A percentile compares a stretch with the other conserved stretches of the same genome.
Conservation (phyloP, 2,113 vertebrate species). For the Carassius auratus region DNA sequence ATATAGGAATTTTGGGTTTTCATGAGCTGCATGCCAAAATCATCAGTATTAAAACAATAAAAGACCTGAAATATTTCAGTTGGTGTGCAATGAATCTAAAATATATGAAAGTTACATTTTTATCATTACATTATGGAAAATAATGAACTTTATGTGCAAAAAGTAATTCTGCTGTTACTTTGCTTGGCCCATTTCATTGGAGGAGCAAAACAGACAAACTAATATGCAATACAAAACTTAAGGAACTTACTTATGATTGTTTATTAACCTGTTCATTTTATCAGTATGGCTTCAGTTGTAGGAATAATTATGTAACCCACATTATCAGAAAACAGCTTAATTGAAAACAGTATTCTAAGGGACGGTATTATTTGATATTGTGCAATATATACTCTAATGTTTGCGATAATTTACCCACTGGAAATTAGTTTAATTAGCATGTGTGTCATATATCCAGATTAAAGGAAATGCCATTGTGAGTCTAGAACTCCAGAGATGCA, state of each 20-base stretch:
- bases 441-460: constrained; percentile 9
- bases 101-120: no score
- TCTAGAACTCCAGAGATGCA: constrained; percentile 14
- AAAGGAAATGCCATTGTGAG: constrained; percentile 28
- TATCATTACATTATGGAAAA: no score
- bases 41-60: no score
- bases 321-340: background rate
- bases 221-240: no score
- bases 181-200: no score
- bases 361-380: background rate
- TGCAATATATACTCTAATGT: background rate
- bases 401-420: background rate
- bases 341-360: background rate
- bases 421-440: background rate
- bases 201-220: no score
- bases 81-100: no score
- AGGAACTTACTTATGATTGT: background rate
- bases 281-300: background rate
- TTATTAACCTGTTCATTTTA: background rate
- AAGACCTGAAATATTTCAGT: no score
- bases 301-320: background rate
- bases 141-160: no score
- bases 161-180: no score
- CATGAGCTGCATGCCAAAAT: no score
- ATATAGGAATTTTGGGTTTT: no score